Evolutionary conservation across 2,888 invertebrate genomes (phyloP).

Genomic region (Phymatocera aterrima): DNA sequence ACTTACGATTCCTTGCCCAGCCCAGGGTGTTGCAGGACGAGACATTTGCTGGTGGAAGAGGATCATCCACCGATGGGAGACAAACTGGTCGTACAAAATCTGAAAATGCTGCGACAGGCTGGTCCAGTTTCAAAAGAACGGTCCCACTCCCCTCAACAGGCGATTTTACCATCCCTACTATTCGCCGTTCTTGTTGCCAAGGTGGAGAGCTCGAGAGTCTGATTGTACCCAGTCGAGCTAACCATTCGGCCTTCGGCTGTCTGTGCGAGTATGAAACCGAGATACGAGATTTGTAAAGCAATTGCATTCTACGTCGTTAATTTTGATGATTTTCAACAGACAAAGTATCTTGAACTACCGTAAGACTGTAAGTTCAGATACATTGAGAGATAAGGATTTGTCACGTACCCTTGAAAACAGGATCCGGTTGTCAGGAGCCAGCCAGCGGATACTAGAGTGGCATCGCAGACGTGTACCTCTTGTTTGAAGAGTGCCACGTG

Average conservation of each 20-base stretch:
- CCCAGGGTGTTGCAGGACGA: conserved; percentile 89
- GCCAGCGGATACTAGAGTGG: conserved; percentile 86
- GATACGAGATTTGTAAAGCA: too few relatives aligned
- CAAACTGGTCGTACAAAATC: conserved; percentile 92
- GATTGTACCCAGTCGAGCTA: conserved; percentile 86
- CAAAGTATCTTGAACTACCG: too few relatives aligned
- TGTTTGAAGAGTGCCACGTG: conserved; percentile 89
- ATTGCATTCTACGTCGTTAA: too few relatives aligned
- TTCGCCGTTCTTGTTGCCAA: conserved; percentile 90
- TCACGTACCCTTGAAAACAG: conserved; percentile 83
- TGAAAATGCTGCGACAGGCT: conserved; percentile 82
- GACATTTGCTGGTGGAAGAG: conserved; percentile 67
- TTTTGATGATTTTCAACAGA: too few relatives aligned
- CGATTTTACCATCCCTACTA: conserved; percentile 91
- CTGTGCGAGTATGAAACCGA: too few relatives aligned
- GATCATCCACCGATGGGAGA: conserved; percentile 80
- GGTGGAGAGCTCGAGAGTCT: conserved; percentile 88
- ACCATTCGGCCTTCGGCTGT: conserved; percentile 92
- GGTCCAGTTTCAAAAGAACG: conserved; percentile 87
- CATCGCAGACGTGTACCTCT: conserved; percentile 92
- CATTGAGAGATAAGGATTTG: background rate
- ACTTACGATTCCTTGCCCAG: conserved; percentile 88
- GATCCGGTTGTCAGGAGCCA: conserved; percentile 93
- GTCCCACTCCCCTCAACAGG: conserved; percentile 93
- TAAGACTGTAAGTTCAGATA: background rate